Percentiles rank a stretch among this genome's conserved stretches.
Evolutionary conservation across 2,797 vertebrate species (phyloP).

Genomic region (Mus spretus): DNA sequence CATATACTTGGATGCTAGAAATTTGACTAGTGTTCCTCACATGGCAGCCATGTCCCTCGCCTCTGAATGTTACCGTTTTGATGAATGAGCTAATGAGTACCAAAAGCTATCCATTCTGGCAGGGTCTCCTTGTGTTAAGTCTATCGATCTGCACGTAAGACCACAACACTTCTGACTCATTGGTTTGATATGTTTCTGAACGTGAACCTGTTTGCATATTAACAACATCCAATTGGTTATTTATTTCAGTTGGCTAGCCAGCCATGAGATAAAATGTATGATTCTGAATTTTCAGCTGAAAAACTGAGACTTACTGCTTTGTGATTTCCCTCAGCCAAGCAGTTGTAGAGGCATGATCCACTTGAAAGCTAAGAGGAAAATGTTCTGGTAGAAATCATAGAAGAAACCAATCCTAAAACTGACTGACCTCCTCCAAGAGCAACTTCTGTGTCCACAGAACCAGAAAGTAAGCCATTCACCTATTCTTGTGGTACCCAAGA

Average conservation of each 20-base stretch:
- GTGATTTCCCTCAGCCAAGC: constrained; percentile 32
- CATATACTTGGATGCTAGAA: background rate
- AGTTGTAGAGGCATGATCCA: background rate
- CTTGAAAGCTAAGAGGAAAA: background rate
- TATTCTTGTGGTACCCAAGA: background rate
- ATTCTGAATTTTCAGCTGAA: constrained; percentile 5
- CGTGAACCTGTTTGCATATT: background rate
- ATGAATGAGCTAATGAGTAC: background rate
- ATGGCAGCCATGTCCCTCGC: background rate
- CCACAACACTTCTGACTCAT: background rate
- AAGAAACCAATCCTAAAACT: constrained; percentile 41
- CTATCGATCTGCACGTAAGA: background rate
- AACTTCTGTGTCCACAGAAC: background rate
- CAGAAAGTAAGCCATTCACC: constrained; percentile 6
- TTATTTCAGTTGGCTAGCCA: constrained; percentile 9
- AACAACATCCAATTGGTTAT: background rate
- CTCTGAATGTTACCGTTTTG: background rate
- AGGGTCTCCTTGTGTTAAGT: background rate
- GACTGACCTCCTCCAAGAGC: background rate
- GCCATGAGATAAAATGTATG: background rate
- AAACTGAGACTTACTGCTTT: background rate
- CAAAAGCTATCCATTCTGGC: background rate
- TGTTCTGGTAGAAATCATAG: constrained; percentile 12
- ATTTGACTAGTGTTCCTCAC: background rate
- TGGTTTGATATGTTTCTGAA: background rate